phyloP scores from a whole-genome alignment of 2,113 vertebrate genomes.

The Microcebus ravelobensis region DNA sequence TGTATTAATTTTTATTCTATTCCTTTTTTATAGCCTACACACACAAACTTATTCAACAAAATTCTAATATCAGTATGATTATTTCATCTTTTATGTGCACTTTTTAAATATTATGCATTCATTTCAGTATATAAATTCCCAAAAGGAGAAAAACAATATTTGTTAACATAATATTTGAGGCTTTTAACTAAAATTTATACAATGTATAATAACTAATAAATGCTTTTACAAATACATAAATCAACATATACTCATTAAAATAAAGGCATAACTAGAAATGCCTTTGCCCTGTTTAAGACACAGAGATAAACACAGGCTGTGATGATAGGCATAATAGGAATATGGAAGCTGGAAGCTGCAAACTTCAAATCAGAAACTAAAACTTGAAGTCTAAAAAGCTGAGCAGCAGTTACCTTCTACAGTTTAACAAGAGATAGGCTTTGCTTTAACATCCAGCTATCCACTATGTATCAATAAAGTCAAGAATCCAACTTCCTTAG shows the following conservation, averaged over 20 bases:
- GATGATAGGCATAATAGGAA: not conserved
- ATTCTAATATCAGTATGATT: not conserved
- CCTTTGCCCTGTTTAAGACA: not conserved
- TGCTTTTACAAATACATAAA: not conserved
- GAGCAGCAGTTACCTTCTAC: not conserved
- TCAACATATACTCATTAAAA: not conserved
- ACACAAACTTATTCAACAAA: not conserved
- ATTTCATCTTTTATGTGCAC: not conserved
- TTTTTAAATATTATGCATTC: not conserved
- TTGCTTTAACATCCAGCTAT: not conserved
- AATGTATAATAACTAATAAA: not conserved
- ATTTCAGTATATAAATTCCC: not conserved
- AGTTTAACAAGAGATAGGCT: not conserved
- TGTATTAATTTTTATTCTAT: not conserved
- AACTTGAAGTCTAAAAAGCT: not conserved
- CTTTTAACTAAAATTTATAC: not conserved
- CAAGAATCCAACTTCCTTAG: not conserved
- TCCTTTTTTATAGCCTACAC: not conserved
- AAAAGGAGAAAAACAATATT: not conserved
- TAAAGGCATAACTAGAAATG: not conserved
- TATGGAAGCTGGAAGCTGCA: not conserved
- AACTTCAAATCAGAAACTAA: slow-evolving; percentile 19
- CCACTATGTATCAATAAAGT: not conserved
- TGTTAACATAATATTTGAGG: not conserved
- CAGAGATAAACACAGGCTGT: not conserved